These are phyloP conservation scores for Andrena hattorfiana DNA, from an alignment of 2,888 invertebrate genomes.

Conservation along the genomic window DNA sequence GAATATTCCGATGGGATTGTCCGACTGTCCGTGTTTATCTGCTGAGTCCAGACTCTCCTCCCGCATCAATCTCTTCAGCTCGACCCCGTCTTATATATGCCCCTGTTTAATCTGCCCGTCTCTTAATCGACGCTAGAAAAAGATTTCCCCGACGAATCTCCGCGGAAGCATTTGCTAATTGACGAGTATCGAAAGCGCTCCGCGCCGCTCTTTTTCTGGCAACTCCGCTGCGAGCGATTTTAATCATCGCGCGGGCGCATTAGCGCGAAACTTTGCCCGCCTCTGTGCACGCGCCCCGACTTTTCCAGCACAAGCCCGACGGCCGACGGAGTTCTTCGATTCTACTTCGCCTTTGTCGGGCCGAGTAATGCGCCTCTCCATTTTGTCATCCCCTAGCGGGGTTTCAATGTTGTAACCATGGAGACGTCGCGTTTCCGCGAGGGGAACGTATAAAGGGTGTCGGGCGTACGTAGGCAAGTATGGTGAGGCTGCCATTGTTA, in stretches of 20 bases:
- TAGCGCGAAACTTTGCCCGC: conserved; percentile 39
- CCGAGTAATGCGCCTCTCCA: conserved; percentile 81
- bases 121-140: not conserved
- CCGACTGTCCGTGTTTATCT: not conserved
- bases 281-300: conserved; percentile 46
- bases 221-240: conserved; percentile 12
- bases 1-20: not conserved
- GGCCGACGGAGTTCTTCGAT: conserved; percentile 67
- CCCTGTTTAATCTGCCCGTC: not conserved
- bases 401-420: conserved; percentile 85
- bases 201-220: not conserved
- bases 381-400: conserved; percentile 83
- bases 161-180: conserved; percentile 8
- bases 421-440: conserved; percentile 82
- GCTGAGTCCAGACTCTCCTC: not conserved
- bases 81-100: not conserved
- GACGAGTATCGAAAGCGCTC: not conserved
- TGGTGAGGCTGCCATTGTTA: conserved; percentile 79
- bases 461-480: conserved; percentile 77
- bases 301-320: conserved; percentile 61
- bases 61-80: not conserved
- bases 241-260: conserved; percentile 59
- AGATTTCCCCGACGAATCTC: not conserved
- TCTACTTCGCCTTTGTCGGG: conserved; percentile 76
- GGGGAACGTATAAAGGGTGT: conserved; percentile 80